phyloP scores from a whole-genome alignment of 2,113 vertebrate species.

The Pimephales promelas region DNA sequence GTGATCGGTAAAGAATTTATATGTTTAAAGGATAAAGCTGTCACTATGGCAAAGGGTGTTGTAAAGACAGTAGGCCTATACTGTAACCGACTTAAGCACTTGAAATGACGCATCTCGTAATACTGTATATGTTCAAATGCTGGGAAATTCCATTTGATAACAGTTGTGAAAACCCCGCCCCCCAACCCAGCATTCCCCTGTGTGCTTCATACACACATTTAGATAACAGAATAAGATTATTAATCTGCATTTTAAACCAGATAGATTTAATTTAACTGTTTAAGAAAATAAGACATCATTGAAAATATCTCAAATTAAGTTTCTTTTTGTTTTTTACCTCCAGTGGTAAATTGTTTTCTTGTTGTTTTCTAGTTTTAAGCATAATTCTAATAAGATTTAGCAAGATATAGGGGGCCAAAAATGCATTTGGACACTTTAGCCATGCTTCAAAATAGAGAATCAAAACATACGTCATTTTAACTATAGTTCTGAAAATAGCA shows the following conservation, averaged over 20 bases:
- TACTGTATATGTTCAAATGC: not conserved
- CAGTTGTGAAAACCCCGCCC: not conserved
- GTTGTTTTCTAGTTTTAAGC: not conserved
- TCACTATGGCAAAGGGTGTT: not conserved
- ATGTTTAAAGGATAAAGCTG: conserved; percentile 19
- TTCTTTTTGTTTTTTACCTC: not conserved
- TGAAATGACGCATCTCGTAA: conserved; percentile 1
- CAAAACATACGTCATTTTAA: no score
- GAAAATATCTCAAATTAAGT: not conserved
- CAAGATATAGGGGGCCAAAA: no score
- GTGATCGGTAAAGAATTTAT: conserved; percentile 47
- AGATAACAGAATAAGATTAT: not conserved
- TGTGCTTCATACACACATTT: not conserved
- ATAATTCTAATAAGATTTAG: not conserved
- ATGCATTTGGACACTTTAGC: no score
- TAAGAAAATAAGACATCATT: not conserved
- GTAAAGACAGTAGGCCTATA: not conserved
- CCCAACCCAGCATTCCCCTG: not conserved
- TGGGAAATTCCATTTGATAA: not conserved
- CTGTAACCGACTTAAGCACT: not conserved
- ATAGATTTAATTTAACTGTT: not conserved
- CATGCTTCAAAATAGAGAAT: no score
- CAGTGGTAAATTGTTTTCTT: not conserved
- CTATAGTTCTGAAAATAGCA: no score
- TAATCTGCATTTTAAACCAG: not conserved